Evolutionary conservation across 2,113 vertebrate genomes (phyloP), one percentile per base, ranked within the genome.

Genomic region (Colius striatus): DNA sequence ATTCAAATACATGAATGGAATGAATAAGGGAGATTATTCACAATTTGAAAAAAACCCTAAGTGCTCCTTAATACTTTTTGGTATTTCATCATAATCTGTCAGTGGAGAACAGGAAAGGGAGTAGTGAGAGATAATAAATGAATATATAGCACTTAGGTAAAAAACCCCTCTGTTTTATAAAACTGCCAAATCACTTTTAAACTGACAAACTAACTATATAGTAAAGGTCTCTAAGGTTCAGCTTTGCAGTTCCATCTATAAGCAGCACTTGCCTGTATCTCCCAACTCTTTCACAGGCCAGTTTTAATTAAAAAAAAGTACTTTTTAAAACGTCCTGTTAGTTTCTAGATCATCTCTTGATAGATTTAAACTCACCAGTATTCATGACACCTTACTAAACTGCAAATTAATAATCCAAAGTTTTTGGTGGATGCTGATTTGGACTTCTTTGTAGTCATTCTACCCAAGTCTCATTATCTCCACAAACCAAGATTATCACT

Each of bases 291-390:
- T 78, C 41, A n/a, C 34, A 41, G 43, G 12, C 3, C 60, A 53
- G 14, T 57, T 74, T 65, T 21, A 47, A 85, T 50, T 2, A 51
- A 74, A 78, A 82, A 4, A 1, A 77, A 84, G 41, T 41, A 18
- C 4, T 11, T 58, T 47, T 1, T 0, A 1, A 13, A 54, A 80
- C 60, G 50, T 51, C 4, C 8, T 23, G 5, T 48, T 63, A 18
- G 4, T 10, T 66, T 30, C 14, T 10, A 72, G 38, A 26, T 65
- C 8, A 57, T 30, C 11, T 62, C 15, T 75, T 75, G n/a, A 72
- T 5, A 83, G 43, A 36, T 38, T 87, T 63, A 51, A 92, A 51
- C 5, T 65, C 47, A 36, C 3, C 5, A 61, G 4, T 51, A 55
- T 48, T 70, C 41, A 55, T 12, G 3, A 38, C 30, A 34, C 32